Conservation (phyloP, 2,113 vertebrate species). For the Emydocephalus ijimae region DNA sequence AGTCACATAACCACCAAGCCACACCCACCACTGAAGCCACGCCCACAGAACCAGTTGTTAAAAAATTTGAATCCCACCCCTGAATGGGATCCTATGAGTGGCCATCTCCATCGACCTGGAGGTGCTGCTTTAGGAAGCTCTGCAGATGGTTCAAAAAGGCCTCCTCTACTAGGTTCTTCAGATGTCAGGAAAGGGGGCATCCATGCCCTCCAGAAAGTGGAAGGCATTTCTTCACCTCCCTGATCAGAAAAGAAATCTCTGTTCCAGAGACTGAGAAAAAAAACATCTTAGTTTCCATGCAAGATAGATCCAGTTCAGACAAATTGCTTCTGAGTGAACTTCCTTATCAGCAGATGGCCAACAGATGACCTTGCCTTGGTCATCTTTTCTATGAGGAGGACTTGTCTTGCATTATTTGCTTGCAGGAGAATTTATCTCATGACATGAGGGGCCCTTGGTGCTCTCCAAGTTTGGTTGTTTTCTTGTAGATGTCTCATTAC, state of each 20-base stretch:
- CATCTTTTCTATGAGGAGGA: background rate
- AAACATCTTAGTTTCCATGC: background rate
- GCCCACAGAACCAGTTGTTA: too few relatives aligned
- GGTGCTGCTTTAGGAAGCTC: background rate
- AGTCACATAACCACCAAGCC: too few relatives aligned
- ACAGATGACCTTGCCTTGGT: conserved; percentile 25
- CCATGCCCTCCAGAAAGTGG: background rate
- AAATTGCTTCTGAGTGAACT: background rate
- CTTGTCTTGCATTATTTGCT: too few relatives aligned
- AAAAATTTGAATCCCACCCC: too few relatives aligned
- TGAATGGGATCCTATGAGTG: too few relatives aligned
- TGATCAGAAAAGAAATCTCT: background rate
- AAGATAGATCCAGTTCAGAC: too few relatives aligned
- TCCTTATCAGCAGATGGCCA: conserved; percentile 10
- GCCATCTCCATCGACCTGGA: background rate
- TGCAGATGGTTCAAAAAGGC: background rate
- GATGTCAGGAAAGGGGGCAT: background rate
- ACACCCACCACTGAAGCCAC: too few relatives aligned
- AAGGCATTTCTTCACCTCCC: background rate
- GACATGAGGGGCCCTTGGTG: background rate
- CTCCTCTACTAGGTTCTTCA: background rate
- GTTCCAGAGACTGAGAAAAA: too few relatives aligned
- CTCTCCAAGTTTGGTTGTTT: background rate
- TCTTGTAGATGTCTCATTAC: background rate
- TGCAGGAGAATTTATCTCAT: background rate